Evolutionary conservation across 2,888 invertebrate species (phyloP).

Genomic region (Acleris sparsana): DNA sequence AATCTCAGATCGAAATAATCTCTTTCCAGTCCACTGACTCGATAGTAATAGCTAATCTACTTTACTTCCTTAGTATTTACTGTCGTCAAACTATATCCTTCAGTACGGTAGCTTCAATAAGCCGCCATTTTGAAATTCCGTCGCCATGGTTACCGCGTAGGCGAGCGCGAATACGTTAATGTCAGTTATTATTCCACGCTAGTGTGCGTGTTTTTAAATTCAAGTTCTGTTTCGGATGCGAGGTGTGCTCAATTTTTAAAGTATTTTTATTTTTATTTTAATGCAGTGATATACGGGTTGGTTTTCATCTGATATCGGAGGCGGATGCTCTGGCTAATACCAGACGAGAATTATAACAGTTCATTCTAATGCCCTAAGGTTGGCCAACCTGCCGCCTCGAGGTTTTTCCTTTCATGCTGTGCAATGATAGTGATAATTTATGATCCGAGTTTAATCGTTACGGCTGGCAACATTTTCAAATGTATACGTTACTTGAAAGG

Average conservation of each 20-base stretch:
- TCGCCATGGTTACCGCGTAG: conserved; percentile 69
- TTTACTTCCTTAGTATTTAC: conserved; percentile 33
- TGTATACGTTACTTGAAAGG: conserved; percentile 10
- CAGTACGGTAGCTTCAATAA: conserved; percentile 32
- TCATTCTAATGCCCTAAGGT: conserved; percentile 36
- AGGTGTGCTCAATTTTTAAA: background rate
- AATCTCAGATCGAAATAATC: conserved; percentile 20
- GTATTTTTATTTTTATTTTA: background rate
- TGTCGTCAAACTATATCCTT: conserved; percentile 32
- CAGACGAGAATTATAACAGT: conserved; percentile 35
- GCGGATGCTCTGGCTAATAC: conserved; percentile 32
- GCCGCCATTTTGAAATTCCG: conserved; percentile 72
- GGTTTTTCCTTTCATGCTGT: conserved; percentile 33
- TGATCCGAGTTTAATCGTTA: conserved; percentile 25
- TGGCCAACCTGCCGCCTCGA: conserved; percentile 30
- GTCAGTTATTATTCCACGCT: conserved; percentile 30
- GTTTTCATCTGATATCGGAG: conserved; percentile 34
- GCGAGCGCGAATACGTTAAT: conserved; percentile 45
- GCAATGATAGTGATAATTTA: conserved; percentile 35
- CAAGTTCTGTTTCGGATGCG: background rate
- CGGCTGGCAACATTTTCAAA: conserved; percentile 14
- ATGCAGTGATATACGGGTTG: background rate
- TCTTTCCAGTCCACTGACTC: conserved; percentile 19
- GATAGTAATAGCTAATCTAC: conserved; percentile 28
- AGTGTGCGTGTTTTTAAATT: conserved; percentile 1